phyloP scores from a whole-genome alignment of 30 jellyfish, hydroid and myxozoan genomes.

The Aurelia sp. region DNA sequence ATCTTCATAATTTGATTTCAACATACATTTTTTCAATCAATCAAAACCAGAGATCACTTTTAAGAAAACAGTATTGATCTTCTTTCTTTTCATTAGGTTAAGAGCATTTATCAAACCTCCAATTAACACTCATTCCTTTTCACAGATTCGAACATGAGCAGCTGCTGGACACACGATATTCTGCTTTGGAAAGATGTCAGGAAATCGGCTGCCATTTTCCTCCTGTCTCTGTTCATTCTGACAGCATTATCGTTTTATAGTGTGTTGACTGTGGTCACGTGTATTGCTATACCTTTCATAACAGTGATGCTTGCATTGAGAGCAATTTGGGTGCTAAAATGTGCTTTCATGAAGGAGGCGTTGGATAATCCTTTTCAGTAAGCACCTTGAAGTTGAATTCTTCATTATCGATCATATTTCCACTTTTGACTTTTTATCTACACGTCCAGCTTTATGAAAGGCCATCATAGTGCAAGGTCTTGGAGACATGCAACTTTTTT shows the following conservation, averaged over 20 bases:
- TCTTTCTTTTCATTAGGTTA: too few relatives aligned
- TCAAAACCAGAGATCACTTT: too few relatives aligned
- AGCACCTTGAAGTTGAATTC: constrained; percentile 1
- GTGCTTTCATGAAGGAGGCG: constrained; percentile 71
- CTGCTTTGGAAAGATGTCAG: constrained; percentile 81
- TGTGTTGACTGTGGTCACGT: constrained; percentile 74
- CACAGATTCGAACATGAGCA: constrained; percentile 15
- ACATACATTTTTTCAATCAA: too few relatives aligned
- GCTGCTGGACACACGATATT: constrained; percentile 27
- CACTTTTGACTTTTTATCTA: too few relatives aligned
- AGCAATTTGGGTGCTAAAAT: constrained; percentile 75
- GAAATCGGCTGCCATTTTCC: constrained; percentile 59
- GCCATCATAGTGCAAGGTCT: too few relatives aligned
- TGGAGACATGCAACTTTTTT: too few relatives aligned
- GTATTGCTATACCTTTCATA: constrained; percentile 78
- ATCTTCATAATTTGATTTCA: too few relatives aligned
- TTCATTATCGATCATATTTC: not conserved
- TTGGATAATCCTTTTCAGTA: constrained; percentile 89
- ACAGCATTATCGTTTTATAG: constrained; percentile 82
- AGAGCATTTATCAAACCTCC: too few relatives aligned
- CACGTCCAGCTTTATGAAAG: too few relatives aligned
- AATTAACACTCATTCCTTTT: not conserved
- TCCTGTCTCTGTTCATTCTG: constrained; percentile 52
- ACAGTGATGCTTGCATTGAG: constrained; percentile 66
- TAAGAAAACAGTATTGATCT: too few relatives aligned